These are phyloP conservation scores for Bergia sp. DNA, from an alignment of 92 coral and sea anemone species.

Conservation along the genomic window DNA sequence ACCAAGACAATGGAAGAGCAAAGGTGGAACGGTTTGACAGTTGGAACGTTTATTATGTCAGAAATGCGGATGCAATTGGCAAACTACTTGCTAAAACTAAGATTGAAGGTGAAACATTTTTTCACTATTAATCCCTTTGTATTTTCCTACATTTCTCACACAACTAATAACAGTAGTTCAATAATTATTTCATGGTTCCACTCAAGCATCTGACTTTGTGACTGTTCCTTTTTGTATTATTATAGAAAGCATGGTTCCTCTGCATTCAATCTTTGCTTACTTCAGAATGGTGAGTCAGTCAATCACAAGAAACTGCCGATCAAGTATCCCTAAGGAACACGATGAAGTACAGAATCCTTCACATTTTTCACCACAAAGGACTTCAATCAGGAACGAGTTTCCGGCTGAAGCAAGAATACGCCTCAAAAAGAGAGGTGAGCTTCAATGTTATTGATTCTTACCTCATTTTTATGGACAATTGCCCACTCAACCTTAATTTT, in stretches of 20 bases:
- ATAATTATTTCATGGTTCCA: too few relatives aligned
- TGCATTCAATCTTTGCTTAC: background rate
- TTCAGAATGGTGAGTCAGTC: constrained; percentile 29
- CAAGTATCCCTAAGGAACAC: background rate
- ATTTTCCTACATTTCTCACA: too few relatives aligned
- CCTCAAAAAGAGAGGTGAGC: background rate
- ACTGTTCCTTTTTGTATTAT: background rate
- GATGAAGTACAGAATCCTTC: background rate
- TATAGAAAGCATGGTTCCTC: background rate
- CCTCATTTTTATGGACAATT: too few relatives aligned
- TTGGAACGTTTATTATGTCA: constrained; percentile 6
- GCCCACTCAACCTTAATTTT: too few relatives aligned
- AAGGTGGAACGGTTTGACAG: background rate
- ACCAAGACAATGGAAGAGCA: background rate
- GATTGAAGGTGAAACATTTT: background rate
- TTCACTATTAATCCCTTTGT: background rate
- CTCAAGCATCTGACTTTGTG: background rate
- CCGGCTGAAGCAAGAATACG: constrained; percentile 4
- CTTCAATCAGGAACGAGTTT: background rate
- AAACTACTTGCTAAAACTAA: background rate
- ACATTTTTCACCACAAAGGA: background rate
- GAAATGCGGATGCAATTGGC: background rate
- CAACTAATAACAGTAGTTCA: too few relatives aligned
- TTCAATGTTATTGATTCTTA: background rate
- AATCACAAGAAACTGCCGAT: background rate